These are phyloP conservation scores for Syritta pipiens DNA, from an alignment of 2,888 invertebrate species.

Conservation along the genomic window DNA sequence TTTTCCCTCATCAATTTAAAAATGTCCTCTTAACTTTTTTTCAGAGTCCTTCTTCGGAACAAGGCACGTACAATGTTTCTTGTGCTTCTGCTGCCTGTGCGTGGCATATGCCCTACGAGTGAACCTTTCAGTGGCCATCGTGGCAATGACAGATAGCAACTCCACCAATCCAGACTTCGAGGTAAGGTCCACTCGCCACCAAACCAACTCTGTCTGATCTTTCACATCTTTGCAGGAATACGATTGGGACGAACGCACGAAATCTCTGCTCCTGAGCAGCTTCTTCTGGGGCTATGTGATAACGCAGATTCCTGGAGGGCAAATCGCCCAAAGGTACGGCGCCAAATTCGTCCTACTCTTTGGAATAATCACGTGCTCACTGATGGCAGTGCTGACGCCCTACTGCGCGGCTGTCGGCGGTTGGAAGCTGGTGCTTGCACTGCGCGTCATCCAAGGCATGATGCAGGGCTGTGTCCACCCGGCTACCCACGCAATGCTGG, in stretches of 20 bases:
- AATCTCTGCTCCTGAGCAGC: conserved; percentile 82
- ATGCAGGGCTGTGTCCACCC: conserved; percentile 86
- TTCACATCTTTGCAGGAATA: conserved; percentile 79
- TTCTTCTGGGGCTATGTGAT: conserved; percentile 86
- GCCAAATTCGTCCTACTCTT: conserved; percentile 83
- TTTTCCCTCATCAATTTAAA: too few species aligned
- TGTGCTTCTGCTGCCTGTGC: conserved; percentile 83
- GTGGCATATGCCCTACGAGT: conserved; percentile 84
- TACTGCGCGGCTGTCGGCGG: conserved; percentile 83
- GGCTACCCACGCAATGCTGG: conserved; percentile 84
- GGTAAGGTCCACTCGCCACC: conserved; percentile 76
- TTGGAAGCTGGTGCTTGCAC: conserved; percentile 81
- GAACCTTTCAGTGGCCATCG: conserved; percentile 85
- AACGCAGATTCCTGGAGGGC: conserved; percentile 84
- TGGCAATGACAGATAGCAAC: conserved; percentile 84
- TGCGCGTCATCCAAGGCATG: conserved; percentile 84
- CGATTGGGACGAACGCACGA: conserved; percentile 81
- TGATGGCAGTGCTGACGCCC: conserved; percentile 85
- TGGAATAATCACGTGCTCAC: conserved; percentile 82
- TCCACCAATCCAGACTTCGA: conserved; percentile 78
- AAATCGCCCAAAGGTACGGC: conserved; percentile 86
- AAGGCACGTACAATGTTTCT: conserved; percentile 83
- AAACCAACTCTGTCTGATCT: background rate
- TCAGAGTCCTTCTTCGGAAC: conserved; percentile 81
- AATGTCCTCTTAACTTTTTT: too few species aligned